Base-by-base conservation (phyloP, 1,140 invertebrate species). In the Xylocopa sonorina region DNA sequence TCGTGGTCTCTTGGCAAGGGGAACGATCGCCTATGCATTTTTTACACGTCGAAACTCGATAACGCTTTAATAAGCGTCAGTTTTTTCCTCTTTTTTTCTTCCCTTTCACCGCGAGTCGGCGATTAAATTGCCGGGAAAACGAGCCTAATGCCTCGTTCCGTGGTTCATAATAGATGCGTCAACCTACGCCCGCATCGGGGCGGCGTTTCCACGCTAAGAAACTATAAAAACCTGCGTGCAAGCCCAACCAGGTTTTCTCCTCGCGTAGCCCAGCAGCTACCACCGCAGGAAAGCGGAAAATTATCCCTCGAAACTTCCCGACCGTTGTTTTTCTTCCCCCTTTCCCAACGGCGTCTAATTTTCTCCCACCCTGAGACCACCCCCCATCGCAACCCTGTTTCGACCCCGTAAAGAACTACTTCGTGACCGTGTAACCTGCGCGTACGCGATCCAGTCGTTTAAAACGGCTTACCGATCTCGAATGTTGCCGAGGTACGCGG, bases 241-340 rank as follows among this genome's bases (percentile, higher is more conserved):
- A 21, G 46, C 63, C 24, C 53, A 80, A 60, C 60, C 46, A 46
- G 66, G 57, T 68, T 72, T 83, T 60, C 82, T 55, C 38, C 41
- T 51, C 66, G 66, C 72, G 58, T 48, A 53, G 32, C 60, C n/a
- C 41, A 55, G 27, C 68, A 62, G 51, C 62, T 46, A n/a, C n/a
- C n/a, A n/a, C n/a, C n/a, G n/a, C n/a, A 66, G 21, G 73, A 78
- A 81, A 82, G 74, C 74, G 76, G 83, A 84, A 85, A 85, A 85
- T 85, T 78, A 85, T 85, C 79, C 78, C 84, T 81, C 51, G 79
- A 66, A 85, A 78, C 79, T 75, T 78, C 82, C 34, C 69, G 69
- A 53, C 77, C 79, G 82, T 77, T 81, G 83, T 78, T 77, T 73
- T 75, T 73, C 63, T 68, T 78, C 29, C 55, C 58, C 69, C 64